Evolutionary conservation across 2,888 invertebrate genomes (phyloP), one percentile per base, ranked within the genome.

Genomic region (Arrhopalites spinosus): DNA sequence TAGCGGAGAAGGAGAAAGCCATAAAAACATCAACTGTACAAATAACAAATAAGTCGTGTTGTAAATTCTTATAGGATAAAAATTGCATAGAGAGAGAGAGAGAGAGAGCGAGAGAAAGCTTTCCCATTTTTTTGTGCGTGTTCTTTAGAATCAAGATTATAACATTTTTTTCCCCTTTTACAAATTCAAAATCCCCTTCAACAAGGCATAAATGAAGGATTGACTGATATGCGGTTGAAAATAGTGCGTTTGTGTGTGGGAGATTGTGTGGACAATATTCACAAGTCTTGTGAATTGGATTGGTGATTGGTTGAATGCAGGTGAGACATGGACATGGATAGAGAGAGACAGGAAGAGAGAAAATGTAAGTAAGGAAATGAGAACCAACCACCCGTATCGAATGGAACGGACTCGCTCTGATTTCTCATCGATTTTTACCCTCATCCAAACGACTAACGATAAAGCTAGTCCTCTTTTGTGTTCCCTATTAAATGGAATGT

Each of bases 401-500:
- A 69, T 69, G 69, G 53, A 69, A 50, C 47, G 50, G 27, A 53
- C 69, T 53, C 53, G 50, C 69, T 69, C 69, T 69, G 69, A 69
- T 69, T 66, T 53, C 53, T 29, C 69, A 69, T 69, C 30, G 69
- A 69, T 69, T 69, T 69, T 69, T 50, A n/a, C 50, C n/a, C 43
- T 23, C 43, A 30, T 68, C 23, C 47, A 43, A 47, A 25, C 45
- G 25, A 20, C 23, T 15, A 7, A 66, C 43, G 25, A 68, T 45
- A 68, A 20, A 36, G 36, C 36, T 11, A 36, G 36, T 68, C 47
- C 25, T 45, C 67, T 25, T 43, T 25, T 25, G 25, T 23, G 15
- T 23, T n/a, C 29, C 17, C 59, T 20, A 23, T 13, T n/a, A n/a
- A n/a, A n/a, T n/a, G n/a, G n/a, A n/a, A n/a, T n/a, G n/a, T n/a